Evolutionary conservation across 2,888 invertebrate species (phyloP).

Genomic region (Sarcophaga carnaria): DNA sequence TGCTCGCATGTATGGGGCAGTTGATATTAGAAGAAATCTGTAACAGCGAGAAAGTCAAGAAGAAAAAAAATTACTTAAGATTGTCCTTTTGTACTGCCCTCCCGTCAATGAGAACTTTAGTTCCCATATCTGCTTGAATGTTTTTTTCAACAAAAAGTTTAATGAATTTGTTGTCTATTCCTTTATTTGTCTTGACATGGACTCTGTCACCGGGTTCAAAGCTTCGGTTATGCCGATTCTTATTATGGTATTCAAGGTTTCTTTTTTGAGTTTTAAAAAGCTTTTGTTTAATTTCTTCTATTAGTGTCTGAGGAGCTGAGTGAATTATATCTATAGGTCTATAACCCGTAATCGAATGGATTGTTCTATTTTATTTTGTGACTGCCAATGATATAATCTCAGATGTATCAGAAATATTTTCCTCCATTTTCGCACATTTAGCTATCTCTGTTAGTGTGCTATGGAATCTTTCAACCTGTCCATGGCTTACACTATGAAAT

Average conservation of each 20-base stretch:
- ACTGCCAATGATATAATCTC: background rate
- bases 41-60: no score
- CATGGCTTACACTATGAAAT: background rate
- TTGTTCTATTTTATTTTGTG: no score
- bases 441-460: no score
- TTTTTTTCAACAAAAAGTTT: background rate
- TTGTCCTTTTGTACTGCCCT: background rate
- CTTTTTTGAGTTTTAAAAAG: background rate
- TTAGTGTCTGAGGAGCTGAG: background rate
- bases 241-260: background rate
- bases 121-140: background rate
- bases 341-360: background rate
- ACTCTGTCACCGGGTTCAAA: background rate
- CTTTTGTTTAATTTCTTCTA: background rate
- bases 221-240: background rate
- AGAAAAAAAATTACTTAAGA: no score
- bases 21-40: background rate
- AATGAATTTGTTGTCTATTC: background rate
- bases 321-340: background rate
- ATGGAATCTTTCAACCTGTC: background rate
- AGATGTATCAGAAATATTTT: background rate
- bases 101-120: constrained; percentile 1
- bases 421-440: background rate
- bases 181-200: background rate
- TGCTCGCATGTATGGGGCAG: background rate